Evolutionary conservation across 1,140 invertebrate species (phyloP).

Genomic region (Heterodera schachtii): DNA sequence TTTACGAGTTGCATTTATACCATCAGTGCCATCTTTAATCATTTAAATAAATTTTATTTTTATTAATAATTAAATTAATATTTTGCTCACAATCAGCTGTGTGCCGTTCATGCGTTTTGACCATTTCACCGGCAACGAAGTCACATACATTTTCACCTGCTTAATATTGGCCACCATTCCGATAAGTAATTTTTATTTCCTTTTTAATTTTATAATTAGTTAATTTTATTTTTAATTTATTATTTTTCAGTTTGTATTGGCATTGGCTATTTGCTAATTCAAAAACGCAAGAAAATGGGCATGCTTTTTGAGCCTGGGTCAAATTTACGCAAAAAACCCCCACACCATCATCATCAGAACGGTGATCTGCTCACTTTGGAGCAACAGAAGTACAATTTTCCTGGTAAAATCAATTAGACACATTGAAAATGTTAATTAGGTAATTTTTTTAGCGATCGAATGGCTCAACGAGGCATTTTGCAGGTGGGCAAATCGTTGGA

Average conservation of each 20-base stretch:
- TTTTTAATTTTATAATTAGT: conserved; percentile 46
- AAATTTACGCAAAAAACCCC: conserved; percentile 28
- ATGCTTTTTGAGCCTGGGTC: conserved; percentile 58
- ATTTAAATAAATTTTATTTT: too few relatives aligned
- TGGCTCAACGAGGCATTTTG: conserved; percentile 92
- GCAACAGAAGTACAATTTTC: conserved; percentile 42
- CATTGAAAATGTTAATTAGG: not conserved
- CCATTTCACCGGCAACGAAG: conserved; percentile 88
- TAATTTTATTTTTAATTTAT: not conserved
- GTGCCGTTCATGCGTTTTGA: conserved; percentile 86
- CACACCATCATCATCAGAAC: not conserved
- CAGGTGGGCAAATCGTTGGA: conserved; percentile 11
- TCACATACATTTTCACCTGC: conserved; percentile 92
- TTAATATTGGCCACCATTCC: conserved; percentile 86
- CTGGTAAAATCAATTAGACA: conserved; percentile 71
- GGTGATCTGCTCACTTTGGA: conserved; percentile 40
- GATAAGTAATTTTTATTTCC: conserved; percentile 72
- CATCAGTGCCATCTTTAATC: too few relatives aligned
- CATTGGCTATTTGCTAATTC: conserved; percentile 88
- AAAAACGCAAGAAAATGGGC: conserved; percentile 82
- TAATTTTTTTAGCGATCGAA: conserved; percentile 70
- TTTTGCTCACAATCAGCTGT: conserved; percentile 31
- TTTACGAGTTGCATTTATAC: too few relatives aligned
- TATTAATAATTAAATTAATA: too few relatives aligned
- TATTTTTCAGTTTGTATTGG: conserved; percentile 73